A percentile compares a stretch with the other conserved stretches of the same genome.
These are phyloP conservation scores for Cataglyphis albicans DNA, from an alignment of 2,888 invertebrate species.

Conservation along the genomic window DNA sequence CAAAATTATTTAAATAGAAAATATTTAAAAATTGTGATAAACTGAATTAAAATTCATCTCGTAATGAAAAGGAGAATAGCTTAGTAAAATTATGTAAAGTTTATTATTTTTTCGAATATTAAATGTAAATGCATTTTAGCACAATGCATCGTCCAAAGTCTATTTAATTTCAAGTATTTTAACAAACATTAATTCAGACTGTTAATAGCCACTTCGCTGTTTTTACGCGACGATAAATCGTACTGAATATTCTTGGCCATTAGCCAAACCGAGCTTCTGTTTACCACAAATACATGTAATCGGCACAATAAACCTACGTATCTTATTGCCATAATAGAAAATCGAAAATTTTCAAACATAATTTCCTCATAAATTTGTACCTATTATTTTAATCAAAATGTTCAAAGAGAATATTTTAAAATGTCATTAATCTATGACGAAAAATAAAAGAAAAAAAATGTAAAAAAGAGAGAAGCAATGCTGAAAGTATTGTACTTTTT, in stretches of 20 bases:
- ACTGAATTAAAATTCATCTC: not conserved
- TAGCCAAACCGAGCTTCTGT: slow-evolving; percentile 11
- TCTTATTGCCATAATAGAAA: not conserved
- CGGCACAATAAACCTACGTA: not conserved
- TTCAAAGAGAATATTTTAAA: not conserved
- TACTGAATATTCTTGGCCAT: slow-evolving; percentile 16
- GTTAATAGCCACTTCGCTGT: slow-evolving; percentile 11
- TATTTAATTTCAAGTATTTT: slow-evolving; percentile 15
- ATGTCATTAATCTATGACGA: not conserved
- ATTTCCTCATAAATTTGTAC: not conserved
- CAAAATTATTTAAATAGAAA: slow-evolving; percentile 4
- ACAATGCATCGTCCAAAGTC: not conserved
- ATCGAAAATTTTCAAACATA: not conserved
- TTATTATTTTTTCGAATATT: slow-evolving; percentile 8
- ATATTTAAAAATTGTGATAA: not conserved
- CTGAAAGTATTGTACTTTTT: slow-evolving; percentile 1
- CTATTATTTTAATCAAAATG: not conserved
- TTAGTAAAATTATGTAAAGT: not conserved
- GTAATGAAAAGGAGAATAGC: not conserved
- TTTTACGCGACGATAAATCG: slow-evolving; percentile 5
- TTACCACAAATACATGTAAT: slow-evolving; percentile 9
- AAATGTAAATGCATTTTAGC: not conserved
- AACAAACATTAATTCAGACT: slow-evolving; percentile 3
- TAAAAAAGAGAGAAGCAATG: slow-evolving; percentile 41
- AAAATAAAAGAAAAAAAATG: slow-evolving; percentile 5